phyloP scores from a whole-genome alignment of 1,140 invertebrate species.

The Samia ricini region DNA sequence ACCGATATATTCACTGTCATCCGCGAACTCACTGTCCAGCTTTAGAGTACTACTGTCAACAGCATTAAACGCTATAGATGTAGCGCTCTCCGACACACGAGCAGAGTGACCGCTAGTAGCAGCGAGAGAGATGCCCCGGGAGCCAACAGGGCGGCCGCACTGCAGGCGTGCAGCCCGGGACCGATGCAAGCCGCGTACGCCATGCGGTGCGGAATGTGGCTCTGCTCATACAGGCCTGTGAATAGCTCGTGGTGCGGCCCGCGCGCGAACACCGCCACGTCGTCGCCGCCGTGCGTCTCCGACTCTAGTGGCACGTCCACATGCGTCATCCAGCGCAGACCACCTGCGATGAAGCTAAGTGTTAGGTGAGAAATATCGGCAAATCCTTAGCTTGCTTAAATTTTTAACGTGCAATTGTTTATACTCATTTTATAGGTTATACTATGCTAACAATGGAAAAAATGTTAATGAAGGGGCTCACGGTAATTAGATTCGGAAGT shows the following conservation, averaged over 20 bases:
- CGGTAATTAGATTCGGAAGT: constrained; percentile 52
- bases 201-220: constrained; percentile 80
- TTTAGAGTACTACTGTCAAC: not conserved
- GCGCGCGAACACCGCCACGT: constrained; percentile 81
- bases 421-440: not conserved
- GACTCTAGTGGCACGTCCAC: constrained; percentile 48
- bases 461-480: constrained; percentile 31
- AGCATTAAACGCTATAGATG: not conserved
- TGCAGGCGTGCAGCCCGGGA: constrained; percentile 36
- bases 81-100: not conserved
- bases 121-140: not conserved
- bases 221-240: constrained; percentile 80
- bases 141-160: too few species aligned
- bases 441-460: not conserved
- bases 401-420: not conserved
- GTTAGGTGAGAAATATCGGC: not conserved
- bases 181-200: constrained; percentile 73
- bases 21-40: too few species aligned
- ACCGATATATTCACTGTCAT: too few species aligned
- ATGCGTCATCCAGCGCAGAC: constrained; percentile 56
- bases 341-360: constrained; percentile 12
- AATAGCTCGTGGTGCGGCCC: constrained; percentile 80
- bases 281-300: constrained; percentile 82
- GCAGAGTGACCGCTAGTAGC: not conserved
- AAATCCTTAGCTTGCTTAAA: not conserved